These are phyloP conservation scores for Rhynchonycteris naso DNA, from an alignment of 2,797 vertebrate genomes.

Conservation along the genomic window DNA sequence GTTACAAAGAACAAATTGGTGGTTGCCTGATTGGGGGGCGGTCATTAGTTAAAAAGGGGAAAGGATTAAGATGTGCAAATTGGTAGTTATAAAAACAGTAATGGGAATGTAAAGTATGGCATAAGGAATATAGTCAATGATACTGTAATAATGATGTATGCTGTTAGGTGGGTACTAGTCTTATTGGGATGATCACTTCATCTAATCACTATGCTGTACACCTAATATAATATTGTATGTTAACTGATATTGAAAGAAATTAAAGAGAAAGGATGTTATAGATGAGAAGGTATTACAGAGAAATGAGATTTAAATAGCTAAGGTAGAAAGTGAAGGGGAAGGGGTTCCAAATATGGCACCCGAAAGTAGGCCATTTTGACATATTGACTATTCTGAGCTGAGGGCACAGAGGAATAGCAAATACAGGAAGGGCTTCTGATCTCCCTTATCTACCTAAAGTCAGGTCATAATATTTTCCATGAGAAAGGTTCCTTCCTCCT, in stretches of 20 bases:
- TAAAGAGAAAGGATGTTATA: not conserved
- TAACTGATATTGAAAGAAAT: not conserved
- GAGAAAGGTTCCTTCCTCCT: not conserved
- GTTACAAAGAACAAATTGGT: too few species aligned
- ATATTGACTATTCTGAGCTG: not conserved
- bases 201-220: not conserved
- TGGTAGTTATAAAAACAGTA: too few species aligned
- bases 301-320: slow-evolving; percentile 21
- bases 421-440: not conserved
- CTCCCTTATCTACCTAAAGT: not conserved
- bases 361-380: not conserved
- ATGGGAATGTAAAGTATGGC: too few species aligned
- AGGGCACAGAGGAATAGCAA: not conserved
- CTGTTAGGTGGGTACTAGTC: not conserved
- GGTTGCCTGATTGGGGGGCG: too few species aligned
- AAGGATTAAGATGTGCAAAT: too few species aligned
- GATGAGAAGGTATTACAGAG: not conserved
- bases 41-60: too few species aligned
- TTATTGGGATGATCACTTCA: not conserved
- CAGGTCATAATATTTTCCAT: not conserved
- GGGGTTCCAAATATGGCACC: not conserved
- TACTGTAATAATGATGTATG: too few species aligned
- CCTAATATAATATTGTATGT: not conserved
- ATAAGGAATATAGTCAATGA: too few species aligned
- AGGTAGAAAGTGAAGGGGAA: not conserved